Base-by-base conservation (phyloP, 2,888 invertebrate species). In the Andrena flavipes region DNA sequence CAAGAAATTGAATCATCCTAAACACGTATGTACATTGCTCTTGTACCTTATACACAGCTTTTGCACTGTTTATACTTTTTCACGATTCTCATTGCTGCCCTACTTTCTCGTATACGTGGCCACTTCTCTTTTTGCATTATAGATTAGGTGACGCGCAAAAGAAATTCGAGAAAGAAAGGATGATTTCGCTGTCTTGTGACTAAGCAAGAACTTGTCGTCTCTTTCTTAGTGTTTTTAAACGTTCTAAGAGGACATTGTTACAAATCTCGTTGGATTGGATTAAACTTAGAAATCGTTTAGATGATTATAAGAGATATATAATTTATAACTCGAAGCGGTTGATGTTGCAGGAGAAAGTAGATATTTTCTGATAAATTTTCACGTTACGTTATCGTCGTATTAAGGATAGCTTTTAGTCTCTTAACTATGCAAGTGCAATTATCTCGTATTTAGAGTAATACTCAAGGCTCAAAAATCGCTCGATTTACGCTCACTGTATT, bases 361-460 rank as follows among this genome's bases (percentile, higher is more conserved):
- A 71, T 80, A 80, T 71, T 78, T 74, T 78, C 20, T n/a, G 74
- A 51, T 3, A 6, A 71, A 56, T 65, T 64, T 76, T 65, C 79
- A 13, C 35, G 74, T 71, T 51, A 30, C 42, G 60, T 67, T 75
- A 33, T 59, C 72, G 63, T 49, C 23, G 54, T 76, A 67, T 23
- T 56, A 63, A n/a, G 35, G n/a, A 13, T 63, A 67, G 33, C 20
- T 68, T 49, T 70, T 82, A 75, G 30, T 75, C 60, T 35, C 4
- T 70, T 67, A 62, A 71, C 65, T 62, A 56, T 35, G 35, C 75
- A 71, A 68, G 51, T 67, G 67, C 67, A 49, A 65, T 67, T 80
- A 56, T 64, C 35, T 30, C 10, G 42, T 48, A 29, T 29, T 33
- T 42, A 29, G 69, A 54, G 30, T 10, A 16, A 48, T 62, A 48